phyloP scores from a whole-genome alignment of 2,888 invertebrate genomes.

The Hirtodrosophila alboralis region DNA sequence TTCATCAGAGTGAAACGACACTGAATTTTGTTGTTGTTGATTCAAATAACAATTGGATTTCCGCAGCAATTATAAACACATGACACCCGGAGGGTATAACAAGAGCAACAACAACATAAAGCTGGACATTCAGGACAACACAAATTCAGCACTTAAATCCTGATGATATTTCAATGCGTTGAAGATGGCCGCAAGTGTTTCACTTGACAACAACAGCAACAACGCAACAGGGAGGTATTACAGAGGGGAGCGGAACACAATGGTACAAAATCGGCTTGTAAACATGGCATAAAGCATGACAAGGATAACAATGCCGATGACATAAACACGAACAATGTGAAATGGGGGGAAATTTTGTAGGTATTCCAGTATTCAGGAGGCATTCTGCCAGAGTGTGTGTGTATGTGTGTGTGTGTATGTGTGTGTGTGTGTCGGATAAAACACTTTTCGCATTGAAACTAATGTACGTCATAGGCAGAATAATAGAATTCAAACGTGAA shows the following conservation, averaged over 20 bases:
- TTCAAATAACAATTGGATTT: constrained; percentile 31
- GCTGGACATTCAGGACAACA: constrained; percentile 6
- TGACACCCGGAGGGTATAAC: constrained; percentile 13
- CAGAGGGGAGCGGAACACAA: constrained; percentile 5
- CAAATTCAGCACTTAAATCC: constrained; percentile 16
- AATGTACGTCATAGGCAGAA: constrained; percentile 54
- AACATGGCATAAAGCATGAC: constrained; percentile 63
- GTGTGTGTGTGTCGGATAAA: constrained; percentile 36
- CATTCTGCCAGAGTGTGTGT: not conserved
- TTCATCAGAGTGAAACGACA: too few relatives aligned
- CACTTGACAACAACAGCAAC: constrained; percentile 48
- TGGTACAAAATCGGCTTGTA: constrained; percentile 52
- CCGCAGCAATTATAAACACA: constrained; percentile 42
- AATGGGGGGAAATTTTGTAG: constrained; percentile 1
- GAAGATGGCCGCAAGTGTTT: constrained; percentile 26
- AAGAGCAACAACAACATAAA: not conserved
- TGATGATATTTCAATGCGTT: constrained; percentile 52
- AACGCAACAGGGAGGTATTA: constrained; percentile 5
- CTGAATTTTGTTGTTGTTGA: not conserved
- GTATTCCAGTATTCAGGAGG: too few relatives aligned
- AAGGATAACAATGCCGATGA: constrained; percentile 62
- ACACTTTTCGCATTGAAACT: constrained; percentile 54
- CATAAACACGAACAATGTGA: constrained; percentile 53
- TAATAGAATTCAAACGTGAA: constrained; percentile 3
- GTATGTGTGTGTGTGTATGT: constrained; percentile 40